phyloP scores from a whole-genome alignment of 2,888 invertebrate species.

The Caenorhabditis afra region DNA sequence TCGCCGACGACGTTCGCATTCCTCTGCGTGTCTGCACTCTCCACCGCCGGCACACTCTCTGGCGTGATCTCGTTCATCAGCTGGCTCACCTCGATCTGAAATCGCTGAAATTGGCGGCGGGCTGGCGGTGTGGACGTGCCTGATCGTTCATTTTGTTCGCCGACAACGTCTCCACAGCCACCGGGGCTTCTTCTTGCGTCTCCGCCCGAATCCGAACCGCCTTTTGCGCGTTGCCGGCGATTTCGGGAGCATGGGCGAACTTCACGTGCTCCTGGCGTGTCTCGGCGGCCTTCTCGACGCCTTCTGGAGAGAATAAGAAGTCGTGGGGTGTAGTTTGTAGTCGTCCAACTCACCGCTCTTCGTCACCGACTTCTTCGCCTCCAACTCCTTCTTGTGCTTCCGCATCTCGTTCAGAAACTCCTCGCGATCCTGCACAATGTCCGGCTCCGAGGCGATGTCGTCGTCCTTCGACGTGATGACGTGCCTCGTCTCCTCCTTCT shows the following conservation, averaged over 20 bases:
- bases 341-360: constrained; percentile 21
- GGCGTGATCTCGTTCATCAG: constrained; percentile 45
- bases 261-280: constrained; percentile 35
- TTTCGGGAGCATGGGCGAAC: constrained; percentile 55
- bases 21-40: constrained; percentile 17
- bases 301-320: no score
- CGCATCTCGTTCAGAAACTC: constrained; percentile 61
- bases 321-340: constrained; percentile 15
- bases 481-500: constrained; percentile 42
- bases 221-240: constrained; percentile 46
- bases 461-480: constrained; percentile 62
- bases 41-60: constrained; percentile 33
- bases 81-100: constrained; percentile 58
- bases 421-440: constrained; percentile 65
- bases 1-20: constrained; percentile 36
- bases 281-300: constrained; percentile 28
- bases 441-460: constrained; percentile 66
- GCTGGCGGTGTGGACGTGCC: constrained; percentile 8
- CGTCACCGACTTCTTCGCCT: constrained; percentile 34
- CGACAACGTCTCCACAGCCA: constrained; percentile 47
- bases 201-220: constrained; percentile 41
- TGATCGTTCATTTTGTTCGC: constrained; percentile 62
- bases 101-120: background rate
- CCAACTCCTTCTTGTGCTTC: constrained; percentile 42
- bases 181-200: constrained; percentile 48